Conservation (phyloP, 2,797 vertebrate genomes). For the Pogonophryne albipinna region DNA sequence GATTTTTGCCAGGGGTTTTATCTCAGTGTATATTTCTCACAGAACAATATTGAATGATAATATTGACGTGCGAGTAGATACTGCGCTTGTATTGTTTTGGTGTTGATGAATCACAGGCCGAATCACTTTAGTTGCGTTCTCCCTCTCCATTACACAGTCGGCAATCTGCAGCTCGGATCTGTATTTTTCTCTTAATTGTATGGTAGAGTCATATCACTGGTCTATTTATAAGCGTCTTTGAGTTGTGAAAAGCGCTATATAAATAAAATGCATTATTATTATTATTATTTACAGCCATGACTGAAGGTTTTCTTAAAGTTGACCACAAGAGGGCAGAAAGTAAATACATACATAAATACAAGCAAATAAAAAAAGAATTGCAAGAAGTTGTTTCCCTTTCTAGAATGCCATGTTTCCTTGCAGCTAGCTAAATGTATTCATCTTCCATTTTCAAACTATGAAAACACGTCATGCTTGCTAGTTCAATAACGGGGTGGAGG, state of each 20-base stretch:
- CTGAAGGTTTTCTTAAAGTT: not conserved
- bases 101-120: conserved; percentile 11
- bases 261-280: too few species aligned
- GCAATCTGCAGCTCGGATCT: not conserved
- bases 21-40: conserved; percentile 4
- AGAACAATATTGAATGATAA: conserved; percentile 1
- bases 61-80: not conserved
- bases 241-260: too few species aligned
- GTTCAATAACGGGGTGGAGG: not conserved
- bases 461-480: not conserved
- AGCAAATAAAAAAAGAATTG: not conserved
- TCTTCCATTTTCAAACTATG: not conserved
- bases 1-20: conserved; percentile 14
- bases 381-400: not conserved
- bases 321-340: conserved; percentile 16
- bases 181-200: not conserved
- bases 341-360: conserved; percentile 3
- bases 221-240: not conserved
- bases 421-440: not conserved
- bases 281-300: too few species aligned
- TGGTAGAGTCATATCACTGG: not conserved
- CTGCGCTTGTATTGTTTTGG: not conserved
- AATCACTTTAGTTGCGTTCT: not conserved
- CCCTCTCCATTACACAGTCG: not conserved
- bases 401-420: not conserved